Evolutionary conservation across 2,797 vertebrate genomes (phyloP).

Genomic region (Sebastes trivittatus): DNA sequence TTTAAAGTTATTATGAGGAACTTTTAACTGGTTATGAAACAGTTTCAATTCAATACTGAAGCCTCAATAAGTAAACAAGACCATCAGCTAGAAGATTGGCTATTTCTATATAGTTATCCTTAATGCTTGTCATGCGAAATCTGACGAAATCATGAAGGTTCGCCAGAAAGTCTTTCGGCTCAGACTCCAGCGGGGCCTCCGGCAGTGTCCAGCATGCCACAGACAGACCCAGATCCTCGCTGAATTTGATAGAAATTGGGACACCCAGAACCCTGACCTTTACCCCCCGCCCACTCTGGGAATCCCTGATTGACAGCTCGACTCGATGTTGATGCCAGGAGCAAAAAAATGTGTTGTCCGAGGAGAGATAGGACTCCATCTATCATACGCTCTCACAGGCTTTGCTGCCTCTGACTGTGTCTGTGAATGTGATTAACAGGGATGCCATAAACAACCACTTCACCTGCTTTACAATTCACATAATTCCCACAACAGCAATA

Average conservation of each 20-base stretch:
- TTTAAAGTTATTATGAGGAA: background rate
- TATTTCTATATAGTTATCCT: too few species aligned
- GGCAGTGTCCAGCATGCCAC: too few species aligned
- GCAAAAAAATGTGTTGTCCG: background rate
- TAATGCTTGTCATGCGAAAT: too few species aligned
- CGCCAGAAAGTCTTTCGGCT: too few species aligned
- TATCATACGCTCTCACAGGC: background rate
- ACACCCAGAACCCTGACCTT: background rate
- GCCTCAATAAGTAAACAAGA: too few species aligned
- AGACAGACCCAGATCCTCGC: background rate
- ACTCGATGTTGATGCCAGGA: background rate
- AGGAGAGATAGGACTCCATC: background rate
- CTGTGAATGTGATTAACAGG: background rate
- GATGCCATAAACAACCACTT: background rate
- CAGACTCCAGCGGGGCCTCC: too few species aligned
- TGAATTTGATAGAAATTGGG: background rate
- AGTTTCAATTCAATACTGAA: too few species aligned
- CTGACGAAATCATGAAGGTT: too few species aligned
- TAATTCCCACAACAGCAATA: background rate
- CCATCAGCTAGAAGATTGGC: too few species aligned
- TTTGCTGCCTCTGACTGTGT: background rate
- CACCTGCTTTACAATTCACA: slow-evolving; percentile 17
- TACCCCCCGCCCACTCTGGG: background rate
- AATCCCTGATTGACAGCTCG: slow-evolving; percentile 24
- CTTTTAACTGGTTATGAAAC: too few species aligned